Conservation (phyloP, 2,888 invertebrate genomes). For the Syrphus vitripennis region DNA sequence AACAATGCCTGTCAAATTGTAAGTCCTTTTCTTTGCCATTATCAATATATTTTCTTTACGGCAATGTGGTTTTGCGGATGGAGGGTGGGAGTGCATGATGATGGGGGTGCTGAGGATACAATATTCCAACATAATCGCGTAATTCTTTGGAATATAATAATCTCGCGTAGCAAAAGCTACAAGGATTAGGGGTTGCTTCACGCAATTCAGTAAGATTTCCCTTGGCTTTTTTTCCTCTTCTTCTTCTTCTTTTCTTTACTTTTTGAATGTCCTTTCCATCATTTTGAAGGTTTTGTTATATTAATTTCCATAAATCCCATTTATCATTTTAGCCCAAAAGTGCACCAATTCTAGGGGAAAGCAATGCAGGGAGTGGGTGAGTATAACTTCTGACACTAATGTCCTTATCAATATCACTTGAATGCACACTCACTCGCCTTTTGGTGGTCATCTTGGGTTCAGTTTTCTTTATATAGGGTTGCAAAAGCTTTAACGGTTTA, state of each 20-base stretch:
- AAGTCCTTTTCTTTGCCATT: constrained; percentile 55
- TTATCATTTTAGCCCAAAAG: constrained; percentile 46
- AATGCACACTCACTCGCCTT: constrained; percentile 14
- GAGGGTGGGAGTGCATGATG: background rate
- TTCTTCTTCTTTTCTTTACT: background rate
- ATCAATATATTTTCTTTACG: constrained; percentile 39
- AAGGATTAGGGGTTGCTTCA: constrained; percentile 47
- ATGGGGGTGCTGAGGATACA: constrained; percentile 27
- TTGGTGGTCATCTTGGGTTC: constrained; percentile 2
- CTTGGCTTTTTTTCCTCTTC: background rate
- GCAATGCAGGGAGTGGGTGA: background rate
- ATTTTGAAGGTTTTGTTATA: constrained; percentile 48
- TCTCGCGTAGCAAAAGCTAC: constrained; percentile 34
- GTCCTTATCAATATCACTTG: constrained; percentile 68
- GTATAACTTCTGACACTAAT: constrained; percentile 49
- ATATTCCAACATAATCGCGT: constrained; percentile 29
- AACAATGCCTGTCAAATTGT: constrained; percentile 67
- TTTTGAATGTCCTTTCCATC: constrained; percentile 44
- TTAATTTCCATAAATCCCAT: constrained; percentile 66
- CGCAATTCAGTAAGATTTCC: background rate
- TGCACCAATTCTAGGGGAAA: background rate
- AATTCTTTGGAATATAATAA: constrained; percentile 40
- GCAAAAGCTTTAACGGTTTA: background rate
- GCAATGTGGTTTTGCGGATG: background rate
- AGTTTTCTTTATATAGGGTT: background rate